Evolutionary conservation across 2,888 invertebrate species (phyloP).

Genomic region (Rhagonycha lutea): DNA sequence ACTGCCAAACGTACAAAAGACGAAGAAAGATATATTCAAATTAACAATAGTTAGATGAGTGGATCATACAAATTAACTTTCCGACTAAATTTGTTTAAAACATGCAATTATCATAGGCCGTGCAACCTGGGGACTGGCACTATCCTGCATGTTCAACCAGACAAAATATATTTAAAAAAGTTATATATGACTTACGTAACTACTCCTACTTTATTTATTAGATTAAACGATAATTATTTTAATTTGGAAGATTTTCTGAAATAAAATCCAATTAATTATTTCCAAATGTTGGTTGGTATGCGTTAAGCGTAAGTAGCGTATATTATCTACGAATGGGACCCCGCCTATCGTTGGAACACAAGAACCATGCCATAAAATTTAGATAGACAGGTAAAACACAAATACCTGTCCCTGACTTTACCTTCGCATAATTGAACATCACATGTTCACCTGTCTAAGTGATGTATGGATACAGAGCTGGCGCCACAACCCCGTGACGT

Average conservation of each 20-base stretch:
- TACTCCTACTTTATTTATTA: constrained; percentile 44
- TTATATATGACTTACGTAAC: constrained; percentile 46
- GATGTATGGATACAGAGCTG: constrained; percentile 36
- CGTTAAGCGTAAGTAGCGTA: neutral
- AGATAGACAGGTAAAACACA: constrained; percentile 32
- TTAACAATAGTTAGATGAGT: constrained; percentile 38
- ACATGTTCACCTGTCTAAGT: constrained; percentile 40
- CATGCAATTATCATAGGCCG: constrained; percentile 55
- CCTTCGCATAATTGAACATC: constrained; percentile 34
- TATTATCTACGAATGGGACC: neutral
- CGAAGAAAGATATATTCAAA: constrained; percentile 30
- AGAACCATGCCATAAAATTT: constrained; percentile 1
- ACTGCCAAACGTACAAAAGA: constrained; percentile 6
- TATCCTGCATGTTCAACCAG: constrained; percentile 37
- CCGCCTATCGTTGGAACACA: neutral
- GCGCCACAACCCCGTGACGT: constrained; percentile 36
- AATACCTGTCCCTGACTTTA: constrained; percentile 30
- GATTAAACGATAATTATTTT: constrained; percentile 31
- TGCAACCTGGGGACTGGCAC: constrained; percentile 52
- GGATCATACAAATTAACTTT: constrained; percentile 55
- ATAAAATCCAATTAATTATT: neutral
- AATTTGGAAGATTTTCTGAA: constrained; percentile 13
- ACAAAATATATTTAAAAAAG: constrained; percentile 44
- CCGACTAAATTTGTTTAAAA: constrained; percentile 55
- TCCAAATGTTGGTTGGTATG: neutral